phyloP scores from a whole-genome alignment of 2,888 invertebrate genomes.

The Lysandra coridon region DNA sequence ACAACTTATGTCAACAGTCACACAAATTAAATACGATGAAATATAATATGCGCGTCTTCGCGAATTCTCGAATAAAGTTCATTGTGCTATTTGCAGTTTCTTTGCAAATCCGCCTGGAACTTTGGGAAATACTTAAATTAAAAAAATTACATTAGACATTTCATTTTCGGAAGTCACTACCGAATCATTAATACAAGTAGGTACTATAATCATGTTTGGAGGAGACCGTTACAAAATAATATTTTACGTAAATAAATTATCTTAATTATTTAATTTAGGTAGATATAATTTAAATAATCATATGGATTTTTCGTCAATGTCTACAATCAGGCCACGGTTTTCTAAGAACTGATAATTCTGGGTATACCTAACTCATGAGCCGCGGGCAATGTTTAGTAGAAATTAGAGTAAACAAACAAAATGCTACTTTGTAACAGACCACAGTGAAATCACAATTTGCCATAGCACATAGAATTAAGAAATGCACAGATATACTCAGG shows the following conservation, averaged over 20 bases:
- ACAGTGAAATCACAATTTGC: neutral
- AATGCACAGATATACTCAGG: neutral
- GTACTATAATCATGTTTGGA: neutral
- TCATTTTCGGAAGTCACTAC: no score
- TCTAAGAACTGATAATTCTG: neutral
- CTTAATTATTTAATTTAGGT: neutral
- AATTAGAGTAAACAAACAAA: constrained; percentile 2
- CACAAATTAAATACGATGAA: no score
- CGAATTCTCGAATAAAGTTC: no score
- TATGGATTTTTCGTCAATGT: neutral
- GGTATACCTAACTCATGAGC: neutral
- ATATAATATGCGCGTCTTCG: no score
- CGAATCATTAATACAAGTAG: no score
- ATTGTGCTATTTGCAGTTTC: no score
- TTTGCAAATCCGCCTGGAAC: no score
- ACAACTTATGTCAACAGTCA: no score
- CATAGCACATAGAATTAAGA: neutral
- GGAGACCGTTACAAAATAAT: neutral
- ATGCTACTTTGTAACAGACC: neutral
- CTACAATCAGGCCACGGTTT: neutral
- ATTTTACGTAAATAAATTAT: neutral
- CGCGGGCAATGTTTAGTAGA: neutral
- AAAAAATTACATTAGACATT: no score
- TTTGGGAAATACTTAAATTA: no score
- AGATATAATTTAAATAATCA: neutral